Evolutionary conservation across 2,797 vertebrate genomes (phyloP), one percentile per base, ranked within the genome.

Genomic region (Carapus acus): DNA sequence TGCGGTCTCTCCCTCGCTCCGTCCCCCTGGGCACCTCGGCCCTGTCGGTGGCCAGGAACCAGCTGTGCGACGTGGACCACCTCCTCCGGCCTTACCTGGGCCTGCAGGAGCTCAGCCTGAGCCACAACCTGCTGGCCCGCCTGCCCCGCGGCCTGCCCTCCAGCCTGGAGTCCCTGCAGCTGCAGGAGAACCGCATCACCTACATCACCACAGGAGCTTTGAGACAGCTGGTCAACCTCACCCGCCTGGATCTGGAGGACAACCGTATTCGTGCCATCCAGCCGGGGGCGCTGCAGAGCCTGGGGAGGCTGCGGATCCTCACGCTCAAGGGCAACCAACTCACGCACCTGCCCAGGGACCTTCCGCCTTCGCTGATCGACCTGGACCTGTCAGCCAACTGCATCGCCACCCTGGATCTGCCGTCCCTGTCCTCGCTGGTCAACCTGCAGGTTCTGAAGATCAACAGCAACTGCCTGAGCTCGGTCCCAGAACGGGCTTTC

Each of bases 101-200:
- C 56, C 81, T 91, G 39, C 88, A 87, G 71, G 86, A 90, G 72
- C 81, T 91, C 45, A 90, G 88, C 67, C 85, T 91, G 23, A 83
- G 87, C 50, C 81, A 90, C 42, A 91, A 90, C 54, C 77, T 76
- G 49, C 72, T 91, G 65, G 62, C 60, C 6, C 85, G 76, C 52
- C 85, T 91, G 67, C 89, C 88, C 14, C 85, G 86, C 0, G 88
- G 89, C 15, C 79, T 91, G 8, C 89, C 89, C 0, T 20, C 88
- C 5, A 90, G 86, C 66, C 77, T 91, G 69, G 80, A 88, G 80
- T 80, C 78, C 53, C 83, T 91, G 55, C 84, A 84, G 66, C 83
- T 91, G 58, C 87, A 84, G 22, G 82, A 88, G 54, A 91, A 91
- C 79, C 85, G 76, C 47, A 88, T 91, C 68, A 85, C 87, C 21